Conservation (phyloP, 2,797 vertebrate species). For the Notolepis coatsorum region DNA sequence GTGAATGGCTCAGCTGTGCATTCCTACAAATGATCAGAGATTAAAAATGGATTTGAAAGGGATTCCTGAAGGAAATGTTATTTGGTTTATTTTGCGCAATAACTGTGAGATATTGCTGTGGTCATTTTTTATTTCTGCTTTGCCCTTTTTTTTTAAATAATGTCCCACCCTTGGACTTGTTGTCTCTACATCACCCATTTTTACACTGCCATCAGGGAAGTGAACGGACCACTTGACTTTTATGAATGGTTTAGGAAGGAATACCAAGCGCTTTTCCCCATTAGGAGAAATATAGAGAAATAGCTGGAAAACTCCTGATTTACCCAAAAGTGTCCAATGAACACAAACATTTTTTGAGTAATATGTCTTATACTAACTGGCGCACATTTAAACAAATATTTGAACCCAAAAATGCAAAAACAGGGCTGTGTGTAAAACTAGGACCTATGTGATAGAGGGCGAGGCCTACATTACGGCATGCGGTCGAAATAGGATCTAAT, state of each 20-base stretch:
- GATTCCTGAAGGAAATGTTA: background rate
- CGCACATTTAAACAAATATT: slow-evolving; percentile 27
- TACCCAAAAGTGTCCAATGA: background rate
- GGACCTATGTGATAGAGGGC: slow-evolving; percentile 1
- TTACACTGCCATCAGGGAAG: background rate
- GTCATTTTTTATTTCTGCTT: background rate
- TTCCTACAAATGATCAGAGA: background rate
- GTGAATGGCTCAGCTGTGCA: too few species aligned
- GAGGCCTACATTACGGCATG: slow-evolving; percentile 8
- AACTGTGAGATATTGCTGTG: background rate
- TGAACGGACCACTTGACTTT: background rate
- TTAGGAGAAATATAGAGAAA: background rate
- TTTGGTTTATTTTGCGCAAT: background rate
- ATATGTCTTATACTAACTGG: background rate
- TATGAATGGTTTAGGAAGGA: too few species aligned
- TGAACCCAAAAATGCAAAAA: slow-evolving; percentile 27
- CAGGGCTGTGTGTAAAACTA: slow-evolving; percentile 56
- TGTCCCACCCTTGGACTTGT: background rate
- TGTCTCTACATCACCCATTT: background rate
- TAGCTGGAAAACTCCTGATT: background rate
- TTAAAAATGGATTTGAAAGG: slow-evolving; percentile 1
- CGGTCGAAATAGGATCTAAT: slow-evolving; percentile 12
- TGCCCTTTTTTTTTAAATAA: background rate
- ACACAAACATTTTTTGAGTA: slow-evolving; percentile 5
- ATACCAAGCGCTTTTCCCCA: too few species aligned